Evolutionary conservation across 1,140 invertebrate species (phyloP).

Genomic region (Eriocheir sinensis): DNA sequence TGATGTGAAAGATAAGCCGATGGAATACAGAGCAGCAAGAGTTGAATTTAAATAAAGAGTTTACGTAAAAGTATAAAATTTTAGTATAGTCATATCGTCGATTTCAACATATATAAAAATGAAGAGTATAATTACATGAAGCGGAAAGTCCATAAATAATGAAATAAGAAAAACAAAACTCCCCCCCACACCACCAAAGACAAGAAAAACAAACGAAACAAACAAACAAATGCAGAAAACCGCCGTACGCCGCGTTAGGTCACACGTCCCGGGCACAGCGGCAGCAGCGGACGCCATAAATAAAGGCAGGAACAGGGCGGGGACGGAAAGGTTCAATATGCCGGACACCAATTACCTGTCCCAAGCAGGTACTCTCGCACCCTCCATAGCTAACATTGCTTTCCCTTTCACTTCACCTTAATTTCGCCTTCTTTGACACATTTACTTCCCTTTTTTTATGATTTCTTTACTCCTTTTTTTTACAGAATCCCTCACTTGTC

Average conservation of each 20-base stretch:
- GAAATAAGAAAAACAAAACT: not conserved
- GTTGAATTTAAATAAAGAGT: not conserved
- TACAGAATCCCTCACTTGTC: not conserved
- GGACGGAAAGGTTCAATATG: conserved; percentile 60
- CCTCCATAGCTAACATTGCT: not conserved
- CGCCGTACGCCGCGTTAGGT: not conserved
- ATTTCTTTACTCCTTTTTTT: not conserved
- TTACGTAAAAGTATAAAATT: too few species aligned
- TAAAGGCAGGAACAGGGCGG: conserved; percentile 49
- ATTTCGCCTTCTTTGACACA: not conserved
- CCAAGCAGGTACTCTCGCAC: not conserved
- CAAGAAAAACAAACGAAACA: not conserved
- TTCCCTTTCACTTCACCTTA: not conserved
- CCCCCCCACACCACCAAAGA: not conserved
- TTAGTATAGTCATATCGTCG: too few species aligned
- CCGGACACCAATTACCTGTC: conserved; percentile 23
- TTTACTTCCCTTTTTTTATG: not conserved
- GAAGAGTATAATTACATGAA: too few species aligned
- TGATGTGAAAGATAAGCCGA: not conserved
- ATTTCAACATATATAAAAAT: too few species aligned
- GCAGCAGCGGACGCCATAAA: conserved; percentile 58
- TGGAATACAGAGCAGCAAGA: not conserved
- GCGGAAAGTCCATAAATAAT: not conserved
- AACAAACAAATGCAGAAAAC: not conserved
- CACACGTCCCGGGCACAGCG: not conserved